Percentiles rank a stretch among this genome's conserved stretches.
These are phyloP conservation scores for Apis mellifera DNA, from an alignment of 1,140 invertebrate genomes.

Conservation along the genomic window DNA sequence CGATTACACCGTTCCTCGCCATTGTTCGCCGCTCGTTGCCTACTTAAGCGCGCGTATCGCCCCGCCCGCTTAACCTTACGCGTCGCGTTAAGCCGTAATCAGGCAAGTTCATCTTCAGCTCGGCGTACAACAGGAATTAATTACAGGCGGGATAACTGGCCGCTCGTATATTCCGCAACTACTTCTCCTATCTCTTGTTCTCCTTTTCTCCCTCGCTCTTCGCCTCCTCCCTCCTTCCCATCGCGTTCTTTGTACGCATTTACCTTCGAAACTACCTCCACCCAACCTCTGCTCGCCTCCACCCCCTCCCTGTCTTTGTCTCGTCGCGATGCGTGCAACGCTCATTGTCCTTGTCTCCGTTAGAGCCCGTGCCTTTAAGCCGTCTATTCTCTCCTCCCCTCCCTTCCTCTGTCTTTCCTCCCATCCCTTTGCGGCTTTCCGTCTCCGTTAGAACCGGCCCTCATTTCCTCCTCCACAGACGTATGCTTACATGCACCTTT, in stretches of 20 bases:
- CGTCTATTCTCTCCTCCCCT: slow-evolving; percentile 21
- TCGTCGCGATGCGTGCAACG: slow-evolving; percentile 3
- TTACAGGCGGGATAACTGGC: slow-evolving; percentile 41
- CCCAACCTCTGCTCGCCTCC: slow-evolving; percentile 1
- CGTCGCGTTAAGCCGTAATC: slow-evolving; percentile 42
- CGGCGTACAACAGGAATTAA: slow-evolving; percentile 51
- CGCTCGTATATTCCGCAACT: not conserved
- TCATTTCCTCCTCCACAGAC: slow-evolving; percentile 32
- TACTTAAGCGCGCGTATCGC: slow-evolving; percentile 2
- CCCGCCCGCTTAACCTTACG: slow-evolving; percentile 24
- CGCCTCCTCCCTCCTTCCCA: not conserved
- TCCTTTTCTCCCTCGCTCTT: not conserved
- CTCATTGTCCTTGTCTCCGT: slow-evolving; percentile 37
- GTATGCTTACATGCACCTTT: slow-evolving; percentile 33
- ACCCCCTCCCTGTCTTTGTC: slow-evolving; percentile 7
- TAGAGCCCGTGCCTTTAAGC: slow-evolving; percentile 15
- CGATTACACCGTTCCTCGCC: not conserved
- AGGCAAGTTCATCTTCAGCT: slow-evolving; percentile 24
- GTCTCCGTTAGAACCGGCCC: not conserved
- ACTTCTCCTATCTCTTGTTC: no score
- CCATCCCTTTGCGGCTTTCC: not conserved
- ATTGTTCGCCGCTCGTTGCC: not conserved
- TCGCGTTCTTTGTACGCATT: slow-evolving; percentile 40
- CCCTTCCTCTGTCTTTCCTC: not conserved
- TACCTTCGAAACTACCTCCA: slow-evolving; percentile 30